A percentile compares a stretch with the other conserved stretches of the same genome.
Evolutionary conservation across 2,797 vertebrate species (phyloP).

Genomic region (Rhodeus uyekii): DNA sequence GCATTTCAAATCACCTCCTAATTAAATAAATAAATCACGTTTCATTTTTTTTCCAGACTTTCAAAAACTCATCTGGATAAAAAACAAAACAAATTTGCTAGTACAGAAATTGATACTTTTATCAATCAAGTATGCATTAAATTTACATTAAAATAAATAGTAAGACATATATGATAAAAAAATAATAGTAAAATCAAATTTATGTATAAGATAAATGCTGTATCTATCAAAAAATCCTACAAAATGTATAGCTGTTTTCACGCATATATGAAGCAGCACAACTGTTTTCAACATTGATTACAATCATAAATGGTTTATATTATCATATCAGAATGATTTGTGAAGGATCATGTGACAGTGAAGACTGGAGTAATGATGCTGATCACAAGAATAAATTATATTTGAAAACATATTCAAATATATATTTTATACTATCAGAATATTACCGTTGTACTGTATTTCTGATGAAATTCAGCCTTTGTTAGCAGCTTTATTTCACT

Average conservation of each 20-base stretch:
- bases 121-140: neutral
- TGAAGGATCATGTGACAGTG: neutral
- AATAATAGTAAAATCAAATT: neutral
- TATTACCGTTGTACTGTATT: neutral
- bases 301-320: neutral
- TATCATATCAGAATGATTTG: neutral
- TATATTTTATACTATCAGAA: neutral
- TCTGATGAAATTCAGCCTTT: neutral
- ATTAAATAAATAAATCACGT: too few relatives aligned
- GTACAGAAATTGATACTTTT: neutral
- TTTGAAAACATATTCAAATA: neutral
- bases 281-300: neutral
- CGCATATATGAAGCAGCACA: neutral
- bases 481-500: too few relatives aligned
- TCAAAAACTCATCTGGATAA: too few relatives aligned
- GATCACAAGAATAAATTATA: neutral
- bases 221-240: too few relatives aligned
- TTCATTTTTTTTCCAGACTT: too few relatives aligned
- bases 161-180: neutral
- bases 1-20: too few relatives aligned
- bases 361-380: neutral
- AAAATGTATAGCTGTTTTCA: too few relatives aligned
- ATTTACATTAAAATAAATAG: neutral
- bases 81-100: too few relatives aligned
- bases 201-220: too few relatives aligned